Base-by-base conservation (phyloP, 1,140 invertebrate species). In the Pentalonia nigronervosa region DNA sequence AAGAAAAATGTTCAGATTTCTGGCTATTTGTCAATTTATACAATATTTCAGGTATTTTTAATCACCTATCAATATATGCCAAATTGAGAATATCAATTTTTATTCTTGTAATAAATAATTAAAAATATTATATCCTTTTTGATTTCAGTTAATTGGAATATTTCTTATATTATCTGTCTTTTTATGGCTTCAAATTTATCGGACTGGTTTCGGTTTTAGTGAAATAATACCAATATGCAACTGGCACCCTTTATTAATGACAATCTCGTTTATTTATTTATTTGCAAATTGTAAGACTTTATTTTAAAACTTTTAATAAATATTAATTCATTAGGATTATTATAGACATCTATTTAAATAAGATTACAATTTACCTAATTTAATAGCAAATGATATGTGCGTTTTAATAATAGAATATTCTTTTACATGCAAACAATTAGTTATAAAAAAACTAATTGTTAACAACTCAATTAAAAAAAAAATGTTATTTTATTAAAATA, bases 191-290 rank as follows among this genome's bases (percentile, higher is more conserved):
- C 47, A 88, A 17, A 11, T 83, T 25, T 94, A 94, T 48, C 76
- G 94, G 1, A 96, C 96, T 34, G 98, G 98, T 11, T 97, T 98
- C 95, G 96, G 96, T 6, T 98, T 98, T 97, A 96, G 95, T 20
- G 96, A 95, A 14, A 95, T 97, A 7, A 93, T 94, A 2, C 94
- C 96, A 25, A 96, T 98, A 95, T 99, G 99, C 94, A 98, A 99
- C 95, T 98, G 98, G 96, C 98, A 99, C 96, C 98, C 98, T 4
- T 95, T 98, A 0, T 96, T 98, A 76, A 98, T 99, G 98, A 96
- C 97, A 25, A 96, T 98, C 94, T 98, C 98, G 89, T 96, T 99
- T 95, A 96, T 98, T 17, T 98, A 97, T 95, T 95, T 98, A 6
- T 98, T 98, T 95, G 97, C 97, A 53, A 98, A 99, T 96, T 97